Conservation (phyloP, 2,113 vertebrate genomes). For the Pristiophorus japonicus region DNA sequence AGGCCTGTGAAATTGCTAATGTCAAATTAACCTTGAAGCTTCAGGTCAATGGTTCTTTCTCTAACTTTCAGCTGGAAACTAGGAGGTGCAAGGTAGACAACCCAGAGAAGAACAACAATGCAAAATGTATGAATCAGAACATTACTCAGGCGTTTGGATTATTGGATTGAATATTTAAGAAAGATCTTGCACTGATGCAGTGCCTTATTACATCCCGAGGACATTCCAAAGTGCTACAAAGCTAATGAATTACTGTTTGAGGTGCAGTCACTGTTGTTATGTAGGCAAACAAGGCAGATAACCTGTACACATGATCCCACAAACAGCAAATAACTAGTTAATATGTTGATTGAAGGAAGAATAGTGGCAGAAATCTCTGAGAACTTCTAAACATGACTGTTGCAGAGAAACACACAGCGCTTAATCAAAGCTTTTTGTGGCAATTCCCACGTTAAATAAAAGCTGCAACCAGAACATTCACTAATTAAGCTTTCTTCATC, state of each 20-base stretch:
- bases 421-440: background rate
- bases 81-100: background rate
- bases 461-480: background rate
- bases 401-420: background rate
- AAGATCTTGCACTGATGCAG: background rate
- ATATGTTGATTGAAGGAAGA: background rate
- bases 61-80: background rate
- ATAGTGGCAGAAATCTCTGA: background rate
- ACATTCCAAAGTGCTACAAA: background rate
- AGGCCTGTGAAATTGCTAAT: background rate
- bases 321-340: background rate
- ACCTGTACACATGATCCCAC: background rate
- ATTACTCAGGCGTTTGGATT: background rate
- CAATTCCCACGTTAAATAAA: background rate
- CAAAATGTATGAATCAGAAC: background rate
- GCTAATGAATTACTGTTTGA: background rate
- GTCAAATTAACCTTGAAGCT: background rate
- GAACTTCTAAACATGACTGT: background rate
- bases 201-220: background rate
- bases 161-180: background rate
- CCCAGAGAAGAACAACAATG: background rate
- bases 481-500: background rate
- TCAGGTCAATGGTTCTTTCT: background rate
- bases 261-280: background rate
- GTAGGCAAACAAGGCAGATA: background rate